A percentile compares a stretch with the other conserved stretches of the same genome.
Conservation (phyloP, 2,113 vertebrate species). For the Sphaerodactylus townsendi region DNA sequence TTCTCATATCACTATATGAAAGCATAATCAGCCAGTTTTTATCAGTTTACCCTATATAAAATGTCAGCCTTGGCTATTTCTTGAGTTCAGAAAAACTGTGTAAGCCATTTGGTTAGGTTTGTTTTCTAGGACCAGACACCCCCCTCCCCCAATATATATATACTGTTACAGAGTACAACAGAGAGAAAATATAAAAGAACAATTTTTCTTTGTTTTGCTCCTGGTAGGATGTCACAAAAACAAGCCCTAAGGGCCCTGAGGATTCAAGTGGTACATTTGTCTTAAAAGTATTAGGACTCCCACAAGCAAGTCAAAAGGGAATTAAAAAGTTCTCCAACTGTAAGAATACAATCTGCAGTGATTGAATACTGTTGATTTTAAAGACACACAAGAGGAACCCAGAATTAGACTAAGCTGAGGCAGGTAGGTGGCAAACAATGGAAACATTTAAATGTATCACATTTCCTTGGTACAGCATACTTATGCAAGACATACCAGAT, state of each 20-base stretch:
- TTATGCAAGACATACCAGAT: background rate
- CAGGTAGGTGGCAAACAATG: background rate
- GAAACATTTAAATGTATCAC: background rate
- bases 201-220: background rate
- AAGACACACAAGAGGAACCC: background rate
- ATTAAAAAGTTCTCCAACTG: conserved; percentile 31
- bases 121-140: background rate
- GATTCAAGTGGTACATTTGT: conserved; percentile 11
- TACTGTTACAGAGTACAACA: background rate
- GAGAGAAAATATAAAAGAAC: background rate
- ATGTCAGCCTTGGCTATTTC: conserved; percentile 13
- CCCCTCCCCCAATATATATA: background rate
- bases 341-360: background rate
- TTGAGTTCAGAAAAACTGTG: conserved; percentile 14
- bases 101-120: conserved; percentile 24
- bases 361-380: conserved; percentile 16
- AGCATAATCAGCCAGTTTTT: conserved; percentile 23
- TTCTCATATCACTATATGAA: conserved; percentile 5
- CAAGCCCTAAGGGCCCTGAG: background rate
- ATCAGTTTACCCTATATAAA: conserved; percentile 32
- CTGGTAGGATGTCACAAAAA: background rate
- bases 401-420: background rate
- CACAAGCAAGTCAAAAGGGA: conserved; percentile 12
- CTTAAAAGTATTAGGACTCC: conserved; percentile 14
- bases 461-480: background rate